Conservation (phyloP, 2,113 vertebrate species). For the Rhinoptilus africanus region DNA sequence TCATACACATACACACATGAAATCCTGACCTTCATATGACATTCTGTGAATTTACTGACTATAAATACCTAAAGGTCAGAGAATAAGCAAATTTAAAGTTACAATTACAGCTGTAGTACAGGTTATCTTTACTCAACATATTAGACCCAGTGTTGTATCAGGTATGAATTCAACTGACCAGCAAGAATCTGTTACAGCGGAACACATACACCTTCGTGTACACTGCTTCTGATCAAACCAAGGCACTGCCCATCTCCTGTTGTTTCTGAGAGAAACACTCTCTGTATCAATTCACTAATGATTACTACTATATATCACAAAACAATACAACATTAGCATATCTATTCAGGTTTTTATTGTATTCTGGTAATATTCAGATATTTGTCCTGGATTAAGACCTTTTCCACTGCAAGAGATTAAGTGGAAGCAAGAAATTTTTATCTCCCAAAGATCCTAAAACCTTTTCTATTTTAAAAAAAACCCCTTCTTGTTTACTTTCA, state of each 20-base stretch:
- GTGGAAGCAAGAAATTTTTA: neutral
- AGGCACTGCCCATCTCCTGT: neutral
- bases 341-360: neutral
- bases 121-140: neutral
- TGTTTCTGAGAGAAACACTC: neutral
- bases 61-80: neutral
- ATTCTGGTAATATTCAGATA: neutral
- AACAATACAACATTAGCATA: neutral
- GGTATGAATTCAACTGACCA: neutral
- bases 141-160: neutral
- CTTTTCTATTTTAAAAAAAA: accelerated
- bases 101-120: neutral
- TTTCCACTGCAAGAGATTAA: neutral
- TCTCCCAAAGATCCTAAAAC: neutral
- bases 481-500: neutral
- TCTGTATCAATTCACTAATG: neutral
- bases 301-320: neutral
- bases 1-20: neutral
- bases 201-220: neutral
- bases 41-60: neutral
- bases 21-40: neutral
- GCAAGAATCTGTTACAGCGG: neutral
- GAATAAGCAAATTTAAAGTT: neutral
- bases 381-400: neutral
- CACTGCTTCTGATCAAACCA: neutral